Percentiles rank a stretch among this genome's conserved stretches.
Conservation (phyloP, 2,888 invertebrate genomes). For the Drosophila robusta region DNA sequence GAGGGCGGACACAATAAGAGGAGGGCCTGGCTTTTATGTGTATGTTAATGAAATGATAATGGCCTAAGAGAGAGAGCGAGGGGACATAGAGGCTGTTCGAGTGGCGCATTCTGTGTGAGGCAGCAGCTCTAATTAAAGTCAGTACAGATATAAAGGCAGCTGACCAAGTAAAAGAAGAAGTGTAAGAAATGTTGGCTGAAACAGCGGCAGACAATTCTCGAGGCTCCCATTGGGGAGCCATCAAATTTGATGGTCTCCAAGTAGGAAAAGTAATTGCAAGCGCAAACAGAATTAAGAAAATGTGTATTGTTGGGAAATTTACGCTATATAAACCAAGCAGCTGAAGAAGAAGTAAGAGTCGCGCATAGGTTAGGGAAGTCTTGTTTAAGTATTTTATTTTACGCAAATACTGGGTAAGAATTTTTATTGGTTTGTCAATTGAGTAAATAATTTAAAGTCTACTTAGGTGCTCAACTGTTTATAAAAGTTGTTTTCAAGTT, state of each 20-base stretch:
- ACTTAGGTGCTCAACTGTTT: not conserved
- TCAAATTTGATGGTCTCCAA: slow-evolving; percentile 57
- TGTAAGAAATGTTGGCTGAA: slow-evolving; percentile 11
- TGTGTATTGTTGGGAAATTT: slow-evolving; percentile 39
- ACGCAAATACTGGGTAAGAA: slow-evolving; percentile 17
- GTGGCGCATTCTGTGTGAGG: slow-evolving; percentile 16
- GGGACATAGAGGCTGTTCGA: slow-evolving; percentile 10
- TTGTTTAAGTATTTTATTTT: slow-evolving; percentile 16
- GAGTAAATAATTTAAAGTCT: not conserved
- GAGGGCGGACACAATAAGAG: not conserved
- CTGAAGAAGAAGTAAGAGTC: not conserved
- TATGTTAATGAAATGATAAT: slow-evolving; percentile 81
- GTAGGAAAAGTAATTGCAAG: slow-evolving; percentile 50
- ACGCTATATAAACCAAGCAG: slow-evolving; percentile 9
- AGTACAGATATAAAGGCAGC: slow-evolving; percentile 7
- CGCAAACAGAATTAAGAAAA: slow-evolving; percentile 53
- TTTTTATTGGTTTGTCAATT: slow-evolving; percentile 7
- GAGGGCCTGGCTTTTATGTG: slow-evolving; percentile 58
- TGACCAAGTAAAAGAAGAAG: slow-evolving; percentile 31
- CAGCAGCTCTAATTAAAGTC: slow-evolving; percentile 51
- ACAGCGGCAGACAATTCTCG: slow-evolving; percentile 17
- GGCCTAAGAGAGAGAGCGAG: slow-evolving; percentile 16
- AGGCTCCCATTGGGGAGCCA: slow-evolving; percentile 39
- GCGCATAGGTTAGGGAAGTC: not conserved
- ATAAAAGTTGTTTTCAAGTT: not conserved